Evolutionary conservation across 2,888 invertebrate genomes (phyloP).

Genomic region (Pycnomerus fuliginosus): DNA sequence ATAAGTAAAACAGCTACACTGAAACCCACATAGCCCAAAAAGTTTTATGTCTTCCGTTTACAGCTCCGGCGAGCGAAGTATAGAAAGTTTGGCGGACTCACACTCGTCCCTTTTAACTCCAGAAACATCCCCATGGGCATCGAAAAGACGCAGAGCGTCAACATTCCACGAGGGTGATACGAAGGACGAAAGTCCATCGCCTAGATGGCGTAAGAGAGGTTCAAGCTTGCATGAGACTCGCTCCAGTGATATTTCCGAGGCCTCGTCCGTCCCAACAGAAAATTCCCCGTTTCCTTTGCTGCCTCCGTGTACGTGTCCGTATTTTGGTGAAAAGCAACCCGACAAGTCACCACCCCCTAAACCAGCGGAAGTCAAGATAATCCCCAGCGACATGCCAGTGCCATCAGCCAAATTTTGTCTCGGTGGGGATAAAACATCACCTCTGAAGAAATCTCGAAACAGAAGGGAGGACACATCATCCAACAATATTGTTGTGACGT

Average conservation of each 20-base stretch:
- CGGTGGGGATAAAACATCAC: no score
- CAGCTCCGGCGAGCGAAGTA: slow-evolving; percentile 33
- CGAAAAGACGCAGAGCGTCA: slow-evolving; percentile 51
- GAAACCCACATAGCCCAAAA: no score
- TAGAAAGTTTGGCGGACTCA: slow-evolving; percentile 43
- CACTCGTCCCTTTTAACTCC: slow-evolving; percentile 44
- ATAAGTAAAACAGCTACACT: no score
- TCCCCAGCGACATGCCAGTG: slow-evolving; percentile 46
- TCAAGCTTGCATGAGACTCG: slow-evolving; percentile 55
- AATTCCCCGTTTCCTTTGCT: slow-evolving; percentile 58
- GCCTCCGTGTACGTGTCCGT: slow-evolving; percentile 79
- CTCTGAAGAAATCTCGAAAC: slow-evolving; percentile 40
- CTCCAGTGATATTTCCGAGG: slow-evolving; percentile 24
- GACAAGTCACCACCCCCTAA: slow-evolving; percentile 53
- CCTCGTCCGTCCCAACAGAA: slow-evolving; percentile 44
- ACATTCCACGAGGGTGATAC: slow-evolving; percentile 56
- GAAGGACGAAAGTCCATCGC: slow-evolving; percentile 47
- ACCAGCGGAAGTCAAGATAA: slow-evolving; percentile 57
- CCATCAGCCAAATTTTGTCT: slow-evolving; percentile 51
- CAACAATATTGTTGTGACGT: slow-evolving; percentile 63
- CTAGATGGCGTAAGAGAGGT: slow-evolving; percentile 52
- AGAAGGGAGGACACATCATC: slow-evolving; percentile 40
- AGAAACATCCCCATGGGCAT: slow-evolving; percentile 43
- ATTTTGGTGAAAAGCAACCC: slow-evolving; percentile 70
- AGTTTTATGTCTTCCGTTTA: not conserved